Percentiles rank a stretch among this genome's conserved stretches.
Evolutionary conservation across 2,797 vertebrate genomes (phyloP).

Genomic region (Chelidonichthys spinosus): DNA sequence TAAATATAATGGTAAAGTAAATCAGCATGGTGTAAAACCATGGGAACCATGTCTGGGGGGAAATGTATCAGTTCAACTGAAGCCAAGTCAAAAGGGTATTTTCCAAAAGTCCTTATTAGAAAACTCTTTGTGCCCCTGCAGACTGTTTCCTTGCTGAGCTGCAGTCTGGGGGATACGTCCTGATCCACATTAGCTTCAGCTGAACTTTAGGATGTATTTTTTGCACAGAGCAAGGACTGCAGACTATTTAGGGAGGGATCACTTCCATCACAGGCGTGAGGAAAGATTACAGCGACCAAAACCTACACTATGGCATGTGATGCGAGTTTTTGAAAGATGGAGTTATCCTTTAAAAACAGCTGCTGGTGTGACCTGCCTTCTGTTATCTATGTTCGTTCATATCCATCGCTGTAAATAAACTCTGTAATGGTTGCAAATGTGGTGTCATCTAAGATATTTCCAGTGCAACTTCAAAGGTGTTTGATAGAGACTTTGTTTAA

Average conservation of each 20-base stretch:
- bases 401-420: not conserved
- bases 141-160: conserved; percentile 7
- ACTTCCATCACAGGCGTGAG: not conserved
- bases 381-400: not conserved
- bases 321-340: not conserved
- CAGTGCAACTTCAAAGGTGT: not conserved
- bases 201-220: not conserved
- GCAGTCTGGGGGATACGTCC: not conserved
- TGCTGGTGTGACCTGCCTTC: conserved; percentile 1
- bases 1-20: not conserved
- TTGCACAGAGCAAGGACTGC: not conserved
- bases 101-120: not conserved
- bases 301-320: not conserved
- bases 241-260: not conserved
- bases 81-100: not conserved
- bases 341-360: not conserved
- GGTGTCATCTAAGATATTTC: not conserved
- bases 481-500: not conserved
- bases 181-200: not conserved
- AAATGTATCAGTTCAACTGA: not conserved
- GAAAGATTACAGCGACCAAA: not conserved
- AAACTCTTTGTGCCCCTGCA: not conserved
- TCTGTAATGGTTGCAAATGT: not conserved
- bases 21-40: not conserved
- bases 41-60: not conserved